Base-by-base conservation (phyloP, 2,888 invertebrate genomes). In the Mesorhabditis belari region DNA sequence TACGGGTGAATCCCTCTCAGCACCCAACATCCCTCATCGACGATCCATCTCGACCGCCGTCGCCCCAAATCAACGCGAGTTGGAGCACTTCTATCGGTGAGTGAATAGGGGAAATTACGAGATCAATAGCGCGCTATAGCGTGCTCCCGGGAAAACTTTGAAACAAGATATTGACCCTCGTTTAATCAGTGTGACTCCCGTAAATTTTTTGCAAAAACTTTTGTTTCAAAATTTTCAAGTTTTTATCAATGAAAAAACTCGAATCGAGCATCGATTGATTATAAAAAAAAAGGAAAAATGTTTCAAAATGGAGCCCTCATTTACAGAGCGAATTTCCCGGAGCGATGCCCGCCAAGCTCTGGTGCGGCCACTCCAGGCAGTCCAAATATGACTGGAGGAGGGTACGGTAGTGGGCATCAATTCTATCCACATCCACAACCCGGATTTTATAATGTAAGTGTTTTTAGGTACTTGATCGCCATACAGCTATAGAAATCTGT, bases 21-120 rank as follows among this genome's bases (percentile, higher is more conserved):
- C 9, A 44, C 9, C 12, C 44, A 27, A 24, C 5, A n/a, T n/a
- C 2, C 56, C 64, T 29, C 66, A 64, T 17, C 49, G 69, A 58
- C 49, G 69, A 28, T 67, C 66, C 2, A 67, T 67, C 25, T 69
- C 69, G 9, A 69, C 69, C 3, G 63, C 66, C 25, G 63, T 63
- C n/a, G 58, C 59, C 2, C 69, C 66, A 4, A 62, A 52, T 57
- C 50, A 61, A 25, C 60, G 67, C 24, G 61, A 67, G 49, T 59
- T 67, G 19, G 57, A 63, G 49, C 57, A 58, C 3, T 67, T 65
- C 56, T 67, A 67, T 64, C 67, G 63, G 52, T 49, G 62, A n/a
- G 2, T 35, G 44, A 1, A n/a, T 17, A n/a, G 12, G 44, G n/a
- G 44, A 35, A n/a, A 35, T 9, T 17, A n/a, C 12, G 44, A 35